Percentiles rank a stretch among this genome's conserved stretches.
These are phyloP conservation scores for Lumbricus terrestris DNA, from an alignment of 2,888 invertebrate genomes.

Conservation along the genomic window DNA sequence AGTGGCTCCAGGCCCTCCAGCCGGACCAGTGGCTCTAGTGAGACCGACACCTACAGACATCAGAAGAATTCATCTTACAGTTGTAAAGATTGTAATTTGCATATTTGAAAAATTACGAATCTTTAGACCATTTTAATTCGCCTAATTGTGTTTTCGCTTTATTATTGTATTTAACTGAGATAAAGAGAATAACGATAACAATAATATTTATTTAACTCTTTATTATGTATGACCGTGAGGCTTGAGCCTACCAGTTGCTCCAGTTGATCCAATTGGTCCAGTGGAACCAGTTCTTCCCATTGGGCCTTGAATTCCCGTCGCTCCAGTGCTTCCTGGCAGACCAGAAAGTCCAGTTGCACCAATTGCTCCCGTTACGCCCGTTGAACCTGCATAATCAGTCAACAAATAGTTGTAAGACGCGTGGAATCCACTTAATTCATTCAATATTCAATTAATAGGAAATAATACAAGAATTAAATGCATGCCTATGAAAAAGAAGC, in stretches of 20 bases:
- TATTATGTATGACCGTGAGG: too few species aligned
- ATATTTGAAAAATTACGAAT: not conserved
- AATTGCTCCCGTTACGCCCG: conserved; percentile 15
- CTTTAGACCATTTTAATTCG: too few species aligned
- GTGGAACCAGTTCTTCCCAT: conserved; percentile 16
- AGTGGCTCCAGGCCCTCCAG: not conserved
- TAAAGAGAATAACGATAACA: not conserved
- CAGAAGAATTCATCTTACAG: not conserved
- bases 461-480: too few species aligned
- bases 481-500: not conserved
- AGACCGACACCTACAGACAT: not conserved
- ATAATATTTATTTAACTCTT: not conserved
- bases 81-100: not conserved
- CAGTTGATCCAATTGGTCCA: conserved; percentile 16
- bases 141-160: not conserved
- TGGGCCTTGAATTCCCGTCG: not conserved
- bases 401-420: not conserved
- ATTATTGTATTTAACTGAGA: too few species aligned
- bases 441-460: not conserved
- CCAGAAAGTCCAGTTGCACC: conserved; percentile 18
- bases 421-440: not conserved
- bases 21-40: conserved; percentile 7
- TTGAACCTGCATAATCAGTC: not conserved
- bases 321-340: conserved; percentile 8
- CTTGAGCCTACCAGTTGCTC: conserved; percentile 15